Evolutionary conservation across 2,113 vertebrate species (phyloP), one percentile per base, ranked within the genome.

Genomic region (Semicossyphus pulcher): DNA sequence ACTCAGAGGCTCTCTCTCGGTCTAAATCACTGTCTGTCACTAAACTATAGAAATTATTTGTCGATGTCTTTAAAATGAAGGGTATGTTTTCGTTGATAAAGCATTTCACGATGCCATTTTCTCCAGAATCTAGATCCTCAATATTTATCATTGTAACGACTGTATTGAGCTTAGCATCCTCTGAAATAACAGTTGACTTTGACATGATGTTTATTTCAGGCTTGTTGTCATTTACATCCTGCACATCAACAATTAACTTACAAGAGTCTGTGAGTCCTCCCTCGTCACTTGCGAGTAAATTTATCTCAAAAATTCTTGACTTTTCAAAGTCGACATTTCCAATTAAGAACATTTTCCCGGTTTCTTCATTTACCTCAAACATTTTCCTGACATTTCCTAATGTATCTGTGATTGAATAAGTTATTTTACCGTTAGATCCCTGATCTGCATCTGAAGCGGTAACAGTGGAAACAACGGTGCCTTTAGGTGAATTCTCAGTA

Each of bases 91-190:
- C 83, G 5, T 66, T 65, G 0, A 95, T 67, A 44, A 58, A 77
- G 37, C 94, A 95, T 0, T 91, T 64, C 0, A 95, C 89, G 0
- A 71, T 72, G 0, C 87, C 84, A 1, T 89, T 89, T 49, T 86
- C 58, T 7, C 6, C 81, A 0, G 78, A 49, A 9, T 89, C 87
- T 0, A 1, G 0, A 8, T 89, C 84, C 1, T 80, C 70, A 7
- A 82, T 62, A 21, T 92, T 94, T 8, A 96, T 4, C 29, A 97
- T 88, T 5, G 94, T 92, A 0, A 95, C 81, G 0, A 95, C 0
- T 0, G 95, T 95, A 2, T 91, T 91, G 0, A 52, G 4, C 0
- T 76, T 65, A 1, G 91, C 86, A 31, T 95, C 88, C 76, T 96
- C 95, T 8, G 92, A 1, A 37, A 96, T 52, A 0, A 2, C 34